Evolutionary conservation across 2,113 vertebrate species (phyloP).

Genomic region (Picathartes gymnocephalus): DNA sequence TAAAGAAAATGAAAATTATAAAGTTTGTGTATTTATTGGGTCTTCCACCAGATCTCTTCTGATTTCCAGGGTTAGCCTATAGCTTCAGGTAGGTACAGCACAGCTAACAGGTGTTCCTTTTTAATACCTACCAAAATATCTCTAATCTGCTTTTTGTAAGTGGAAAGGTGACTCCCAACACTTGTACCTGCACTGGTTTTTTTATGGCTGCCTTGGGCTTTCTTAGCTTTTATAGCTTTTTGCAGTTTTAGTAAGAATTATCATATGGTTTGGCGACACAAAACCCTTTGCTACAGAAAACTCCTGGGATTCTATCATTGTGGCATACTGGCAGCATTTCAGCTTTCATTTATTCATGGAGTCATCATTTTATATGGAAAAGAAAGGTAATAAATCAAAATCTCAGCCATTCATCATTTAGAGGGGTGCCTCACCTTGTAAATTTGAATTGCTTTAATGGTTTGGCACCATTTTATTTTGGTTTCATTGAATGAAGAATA

Average conservation of each 20-base stretch:
- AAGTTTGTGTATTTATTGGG: background rate
- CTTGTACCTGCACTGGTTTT: background rate
- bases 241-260: background rate
- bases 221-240: background rate
- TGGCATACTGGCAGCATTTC: background rate
- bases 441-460: background rate
- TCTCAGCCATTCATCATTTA: background rate
- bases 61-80: background rate
- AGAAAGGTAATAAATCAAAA: conserved; percentile 21
- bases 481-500: background rate
- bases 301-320: background rate
- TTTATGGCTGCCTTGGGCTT: background rate
- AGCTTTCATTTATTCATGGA: background rate
- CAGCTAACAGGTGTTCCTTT: background rate
- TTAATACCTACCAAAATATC: background rate
- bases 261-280: background rate
- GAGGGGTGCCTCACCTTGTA: background rate
- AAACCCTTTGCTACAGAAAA: background rate
- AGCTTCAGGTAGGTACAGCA: background rate
- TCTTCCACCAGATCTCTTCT: background rate
- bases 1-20: background rate
- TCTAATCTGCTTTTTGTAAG: background rate
- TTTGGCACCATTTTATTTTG: conserved; percentile 24
- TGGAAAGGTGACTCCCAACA: background rate
- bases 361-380: background rate